Evolutionary conservation across 2,113 vertebrate genomes (phyloP).

Genomic region (Suricata suricatta): DNA sequence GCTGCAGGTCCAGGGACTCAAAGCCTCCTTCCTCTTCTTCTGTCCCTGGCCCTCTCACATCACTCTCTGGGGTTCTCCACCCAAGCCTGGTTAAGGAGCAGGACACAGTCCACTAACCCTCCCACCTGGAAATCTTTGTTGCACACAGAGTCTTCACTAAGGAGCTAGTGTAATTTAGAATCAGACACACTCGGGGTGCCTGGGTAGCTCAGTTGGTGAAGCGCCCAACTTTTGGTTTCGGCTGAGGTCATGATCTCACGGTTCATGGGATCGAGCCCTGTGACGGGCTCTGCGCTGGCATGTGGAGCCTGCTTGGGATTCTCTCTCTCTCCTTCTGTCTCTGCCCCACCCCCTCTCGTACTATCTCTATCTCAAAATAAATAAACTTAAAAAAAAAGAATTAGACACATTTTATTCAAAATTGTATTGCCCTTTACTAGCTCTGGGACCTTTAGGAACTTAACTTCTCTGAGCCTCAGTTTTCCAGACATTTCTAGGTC

Average conservation of each 20-base stretch:
- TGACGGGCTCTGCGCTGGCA: no score
- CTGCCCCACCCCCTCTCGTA: no score
- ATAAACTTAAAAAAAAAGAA: no score
- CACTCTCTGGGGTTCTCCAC: not conserved
- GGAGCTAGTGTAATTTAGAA: not conserved
- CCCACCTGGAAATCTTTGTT: not conserved
- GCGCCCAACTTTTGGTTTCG: no score
- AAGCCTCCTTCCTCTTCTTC: not conserved
- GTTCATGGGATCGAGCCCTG: no score
- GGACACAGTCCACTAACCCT: not conserved
- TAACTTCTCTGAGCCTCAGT: not conserved
- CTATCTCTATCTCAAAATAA: no score
- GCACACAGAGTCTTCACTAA: not conserved
- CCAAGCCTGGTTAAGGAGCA: not conserved
- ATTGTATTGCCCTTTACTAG: not conserved
- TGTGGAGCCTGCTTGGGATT: no score
- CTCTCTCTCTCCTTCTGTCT: no score
- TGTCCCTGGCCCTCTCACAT: not conserved
- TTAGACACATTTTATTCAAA: no score
- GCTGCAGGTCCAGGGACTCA: not conserved
- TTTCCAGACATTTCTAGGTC: slow-evolving; percentile 23
- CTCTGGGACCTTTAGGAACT: not conserved
- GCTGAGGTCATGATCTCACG: no score
- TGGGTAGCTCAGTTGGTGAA: no score
- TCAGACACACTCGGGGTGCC: not conserved